A percentile compares a stretch with the other conserved stretches of the same genome.
phyloP scores from a whole-genome alignment of 2,113 vertebrate genomes.

The Gallinago media region DNA sequence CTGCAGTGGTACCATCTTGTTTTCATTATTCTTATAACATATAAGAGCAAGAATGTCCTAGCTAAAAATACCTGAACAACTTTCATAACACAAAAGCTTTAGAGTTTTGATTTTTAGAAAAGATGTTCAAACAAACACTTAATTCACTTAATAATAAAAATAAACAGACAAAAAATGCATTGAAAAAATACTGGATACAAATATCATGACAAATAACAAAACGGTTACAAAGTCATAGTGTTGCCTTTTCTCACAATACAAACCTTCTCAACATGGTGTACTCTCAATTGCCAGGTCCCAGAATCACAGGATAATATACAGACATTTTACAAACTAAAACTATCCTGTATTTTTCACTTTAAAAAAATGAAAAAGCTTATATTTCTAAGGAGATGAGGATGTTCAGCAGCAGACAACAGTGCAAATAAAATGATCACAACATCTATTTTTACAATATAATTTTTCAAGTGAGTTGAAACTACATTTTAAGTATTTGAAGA shows the following conservation, averaged over 20 bases:
- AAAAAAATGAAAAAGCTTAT: not conserved
- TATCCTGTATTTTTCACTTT: not conserved
- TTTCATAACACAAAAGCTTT: not conserved
- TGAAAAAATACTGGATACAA: not conserved
- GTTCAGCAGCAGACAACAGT: not conserved
- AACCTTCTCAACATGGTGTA: not conserved
- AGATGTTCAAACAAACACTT: not conserved
- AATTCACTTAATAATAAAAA: not conserved
- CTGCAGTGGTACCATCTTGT: not conserved
- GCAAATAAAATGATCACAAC: not conserved
- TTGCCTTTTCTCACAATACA: not conserved
- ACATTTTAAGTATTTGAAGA: not conserved
- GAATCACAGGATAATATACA: not conserved
- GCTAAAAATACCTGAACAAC: not conserved
- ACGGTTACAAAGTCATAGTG: not conserved
- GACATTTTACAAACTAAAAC: not conserved
- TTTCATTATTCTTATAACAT: not conserved
- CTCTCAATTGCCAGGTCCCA: not conserved
- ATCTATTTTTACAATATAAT: not conserved
- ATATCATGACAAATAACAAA: not conserved
- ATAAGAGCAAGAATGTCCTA: not conserved
- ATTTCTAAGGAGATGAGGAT: not conserved
- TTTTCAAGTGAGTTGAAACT: not conserved
- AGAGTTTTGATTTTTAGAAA: not conserved
- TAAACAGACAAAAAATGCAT: not conserved